Base-by-base conservation (phyloP, 2,797 vertebrate species). In the Thalassophryne amazonica region DNA sequence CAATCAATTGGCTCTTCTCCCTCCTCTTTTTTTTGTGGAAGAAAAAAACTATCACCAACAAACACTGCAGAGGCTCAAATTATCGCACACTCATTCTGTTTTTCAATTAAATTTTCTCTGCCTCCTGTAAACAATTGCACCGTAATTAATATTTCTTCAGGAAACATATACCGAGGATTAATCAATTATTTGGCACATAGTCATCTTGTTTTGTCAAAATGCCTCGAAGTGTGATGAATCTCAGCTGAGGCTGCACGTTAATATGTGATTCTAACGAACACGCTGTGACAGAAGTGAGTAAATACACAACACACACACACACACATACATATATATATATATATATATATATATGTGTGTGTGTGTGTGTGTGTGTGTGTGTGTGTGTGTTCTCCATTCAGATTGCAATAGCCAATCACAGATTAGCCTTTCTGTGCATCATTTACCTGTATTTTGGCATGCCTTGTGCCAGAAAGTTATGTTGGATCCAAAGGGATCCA, bases 131-230 rank as follows among this genome's bases (percentile, higher is more conserved):
- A 61, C 69, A 71, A 59, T 16, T 39, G 42, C 21, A 1, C 7
- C 4, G 20, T 69, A 54, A 80, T 86, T 85, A 72, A 75, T 84
- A 78, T 80, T 82, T 77, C 42, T 76, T 59, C 3, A 33, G 58
- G 46, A 20, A 47, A 60, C 56, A 69, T 33, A 60, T 7, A 35
- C 36, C 8, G 49, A 75, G n/a, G 48, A 59, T 42, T 58, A 84
- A 82, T 83, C 76, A 82, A 77, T 85, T 71, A 75, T 41, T 31
- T 6, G 5, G 42, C 38, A 12, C 30, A 42, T 57, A 2, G 6
- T 73, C 59, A 70, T 72, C 36, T 69, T 58, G 55, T 78, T 84
- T 73, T 61, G 67, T 84, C 60, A 76, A 71, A 71, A 67, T 69
- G 62, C 33, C 49, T 21, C 35, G 23, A 36, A 34, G 56, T 65